These are phyloP conservation scores for Blastobasis lacticolella DNA, from an alignment of 2,888 invertebrate genomes.

Conservation along the genomic window DNA sequence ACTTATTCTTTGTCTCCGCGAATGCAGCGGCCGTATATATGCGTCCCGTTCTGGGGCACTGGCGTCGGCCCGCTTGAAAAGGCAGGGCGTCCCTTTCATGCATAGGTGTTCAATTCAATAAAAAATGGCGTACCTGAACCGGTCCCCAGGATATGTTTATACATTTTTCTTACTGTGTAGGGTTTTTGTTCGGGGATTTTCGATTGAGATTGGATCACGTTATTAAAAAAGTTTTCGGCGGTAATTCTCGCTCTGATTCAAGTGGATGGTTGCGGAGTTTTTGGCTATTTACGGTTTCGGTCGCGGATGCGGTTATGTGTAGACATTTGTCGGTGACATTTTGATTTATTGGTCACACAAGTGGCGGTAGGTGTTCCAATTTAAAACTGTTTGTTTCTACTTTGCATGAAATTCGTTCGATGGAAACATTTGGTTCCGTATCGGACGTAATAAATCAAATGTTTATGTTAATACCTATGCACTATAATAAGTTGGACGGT, in stretches of 20 bases:
- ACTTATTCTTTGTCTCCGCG: conserved; percentile 68
- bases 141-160: conserved; percentile 67
- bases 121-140: conserved; percentile 71
- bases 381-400: too few relatives aligned
- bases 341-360: too few relatives aligned
- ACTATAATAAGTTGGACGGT: too few relatives aligned
- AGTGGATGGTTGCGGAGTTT: conserved; percentile 39
- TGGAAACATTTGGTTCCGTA: too few relatives aligned
- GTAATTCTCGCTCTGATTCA: conserved; percentile 57
- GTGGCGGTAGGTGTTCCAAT: too few relatives aligned
- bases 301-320: conserved; percentile 6
- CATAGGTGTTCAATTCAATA: conserved; percentile 68
- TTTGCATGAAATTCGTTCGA: too few relatives aligned
- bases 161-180: conserved; percentile 66
- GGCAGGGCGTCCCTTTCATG: conserved; percentile 54
- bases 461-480: too few relatives aligned
- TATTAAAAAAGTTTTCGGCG: conserved; percentile 67
- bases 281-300: conserved; percentile 33
- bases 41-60: conserved; percentile 32
- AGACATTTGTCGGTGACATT: too few relatives aligned
- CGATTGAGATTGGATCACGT: conserved; percentile 67
- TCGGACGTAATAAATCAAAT: too few relatives aligned
- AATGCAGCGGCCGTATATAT: conserved; percentile 44
- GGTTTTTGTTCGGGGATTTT: conserved; percentile 62
- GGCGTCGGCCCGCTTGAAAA: conserved; percentile 42